Percentiles rank a stretch among this genome's conserved stretches.
Evolutionary conservation across 30 jellyfish, hydroid and myxozoan species (phyloP).

Genomic region (Pseudorhiza aurosa): DNA sequence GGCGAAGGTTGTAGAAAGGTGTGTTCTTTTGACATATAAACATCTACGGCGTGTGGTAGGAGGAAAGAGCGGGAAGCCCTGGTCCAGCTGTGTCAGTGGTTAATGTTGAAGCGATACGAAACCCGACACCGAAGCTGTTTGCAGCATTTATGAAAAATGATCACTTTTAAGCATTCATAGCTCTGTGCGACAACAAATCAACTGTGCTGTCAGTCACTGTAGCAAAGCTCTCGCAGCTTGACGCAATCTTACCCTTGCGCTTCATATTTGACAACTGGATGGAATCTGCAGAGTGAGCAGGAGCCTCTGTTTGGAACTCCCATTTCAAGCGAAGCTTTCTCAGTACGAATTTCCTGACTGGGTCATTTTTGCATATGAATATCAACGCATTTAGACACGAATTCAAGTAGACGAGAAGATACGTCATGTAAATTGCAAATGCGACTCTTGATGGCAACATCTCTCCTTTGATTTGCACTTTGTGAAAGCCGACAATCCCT

Average conservation of each 20-base stretch:
- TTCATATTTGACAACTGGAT: constrained; percentile 21
- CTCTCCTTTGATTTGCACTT: constrained; percentile 3
- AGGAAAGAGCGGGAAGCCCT: too few relatives aligned
- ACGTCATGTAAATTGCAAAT: constrained; percentile 10
- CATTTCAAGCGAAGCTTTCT: background rate
- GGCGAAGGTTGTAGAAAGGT: too few relatives aligned
- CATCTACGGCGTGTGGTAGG: too few relatives aligned
- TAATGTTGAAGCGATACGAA: too few relatives aligned
- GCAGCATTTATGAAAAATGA: background rate
- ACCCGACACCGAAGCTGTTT: background rate
- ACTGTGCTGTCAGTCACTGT: constrained; percentile 7
- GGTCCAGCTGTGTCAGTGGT: too few relatives aligned
- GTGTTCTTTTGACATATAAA: too few relatives aligned
- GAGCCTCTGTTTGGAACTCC: background rate
- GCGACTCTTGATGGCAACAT: background rate
- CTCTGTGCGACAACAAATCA: background rate
- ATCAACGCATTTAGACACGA: constrained; percentile 48
- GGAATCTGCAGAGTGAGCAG: constrained; percentile 11
- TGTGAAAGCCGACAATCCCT: constrained; percentile 31
- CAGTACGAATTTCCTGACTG: constrained; percentile 14
- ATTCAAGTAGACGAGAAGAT: constrained; percentile 33
- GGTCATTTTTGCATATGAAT: constrained; percentile 44
- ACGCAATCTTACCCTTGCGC: background rate
- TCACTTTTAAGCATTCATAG: background rate
- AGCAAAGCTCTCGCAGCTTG: constrained; percentile 21